Evolutionary conservation across 2,113 vertebrate genomes (phyloP), one percentile per base, ranked within the genome.

Genomic region (Oostethus manadensis): DNA sequence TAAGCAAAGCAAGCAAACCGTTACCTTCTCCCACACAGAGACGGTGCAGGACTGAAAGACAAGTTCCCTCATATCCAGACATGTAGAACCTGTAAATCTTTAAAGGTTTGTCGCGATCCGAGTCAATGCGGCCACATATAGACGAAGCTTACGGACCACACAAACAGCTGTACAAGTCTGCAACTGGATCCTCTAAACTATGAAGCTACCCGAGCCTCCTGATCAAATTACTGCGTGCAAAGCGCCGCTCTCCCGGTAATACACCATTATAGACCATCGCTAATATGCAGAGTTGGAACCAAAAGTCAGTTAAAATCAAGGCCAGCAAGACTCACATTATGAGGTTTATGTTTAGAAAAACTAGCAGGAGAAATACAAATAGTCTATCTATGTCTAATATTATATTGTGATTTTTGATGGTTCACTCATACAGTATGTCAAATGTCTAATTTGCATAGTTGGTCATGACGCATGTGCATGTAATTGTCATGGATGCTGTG

Each of bases 21-120:
- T 89, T 89, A 90, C 90, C 89, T 90, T 89, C 73, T 90, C 86
- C 88, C 87, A 89, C 54, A 88, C 84, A 84, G 87, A 84, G 75
- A 87, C 77, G 13, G 85, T 83, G 71, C 88, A 88, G 64, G 88
- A 77, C 66, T 88, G 87, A 59, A 84, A 87, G 56, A 84, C 84
- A 26, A 90, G 73, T 65, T 90, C 90, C 87, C 89, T 89, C 90
- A 91, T 91, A 38, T 85, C 82, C 78, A 70, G 51, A 65, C 33
- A 44, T 51, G 29, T 22, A 33, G 8, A 43, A 57, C 7, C 22
- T 3, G 22, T 44, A 7, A 1, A 56, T 70, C 68, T 75, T 40
- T 18, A 46, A 26, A 58, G 20, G 62, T 64, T 35, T 45, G 57
- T 53, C 66, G 21, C 14, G 47, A 71, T 18, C n/a, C 50, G 5